Conservation (phyloP, 2,113 vertebrate species). For the Laticauda laticaudata region DNA sequence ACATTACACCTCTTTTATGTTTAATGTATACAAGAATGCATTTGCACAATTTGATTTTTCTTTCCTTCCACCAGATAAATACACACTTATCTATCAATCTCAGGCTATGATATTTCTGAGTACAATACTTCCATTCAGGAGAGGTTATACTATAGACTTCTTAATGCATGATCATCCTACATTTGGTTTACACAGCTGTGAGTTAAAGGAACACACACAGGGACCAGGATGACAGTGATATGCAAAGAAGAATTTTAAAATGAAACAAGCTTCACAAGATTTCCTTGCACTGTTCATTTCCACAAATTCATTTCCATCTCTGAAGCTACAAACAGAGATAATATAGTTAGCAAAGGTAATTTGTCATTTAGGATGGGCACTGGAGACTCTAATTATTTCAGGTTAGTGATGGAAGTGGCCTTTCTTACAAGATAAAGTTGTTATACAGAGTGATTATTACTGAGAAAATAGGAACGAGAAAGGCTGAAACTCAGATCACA, state of each 20-base stretch:
- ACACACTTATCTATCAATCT: slow-evolving; percentile 30
- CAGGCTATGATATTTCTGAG: background rate
- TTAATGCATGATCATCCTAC: slow-evolving; percentile 30
- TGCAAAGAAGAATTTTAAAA: slow-evolving; percentile 17
- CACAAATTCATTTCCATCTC: background rate
- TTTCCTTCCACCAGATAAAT: slow-evolving; percentile 42
- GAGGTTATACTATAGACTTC: background rate
- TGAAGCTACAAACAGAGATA: background rate
- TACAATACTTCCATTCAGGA: slow-evolving; percentile 41
- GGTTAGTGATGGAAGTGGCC: background rate
- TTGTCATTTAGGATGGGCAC: background rate
- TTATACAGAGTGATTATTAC: background rate
- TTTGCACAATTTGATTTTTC: slow-evolving; percentile 19
- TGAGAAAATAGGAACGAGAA: background rate
- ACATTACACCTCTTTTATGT: background rate
- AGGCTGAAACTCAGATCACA: background rate
- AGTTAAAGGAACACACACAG: slow-evolving; percentile 31
- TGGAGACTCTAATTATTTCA: background rate
- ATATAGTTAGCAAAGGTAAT: background rate
- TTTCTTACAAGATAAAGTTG: background rate
- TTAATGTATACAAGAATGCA: background rate
- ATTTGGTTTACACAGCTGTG: slow-evolving; percentile 41
- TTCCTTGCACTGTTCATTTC: background rate
- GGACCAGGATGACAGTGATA: slow-evolving; percentile 4
- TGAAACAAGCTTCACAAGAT: background rate